Evolutionary conservation across 2,888 invertebrate genomes (phyloP), one percentile per base, ranked within the genome.

Genomic region (Plebejus anna): DNA sequence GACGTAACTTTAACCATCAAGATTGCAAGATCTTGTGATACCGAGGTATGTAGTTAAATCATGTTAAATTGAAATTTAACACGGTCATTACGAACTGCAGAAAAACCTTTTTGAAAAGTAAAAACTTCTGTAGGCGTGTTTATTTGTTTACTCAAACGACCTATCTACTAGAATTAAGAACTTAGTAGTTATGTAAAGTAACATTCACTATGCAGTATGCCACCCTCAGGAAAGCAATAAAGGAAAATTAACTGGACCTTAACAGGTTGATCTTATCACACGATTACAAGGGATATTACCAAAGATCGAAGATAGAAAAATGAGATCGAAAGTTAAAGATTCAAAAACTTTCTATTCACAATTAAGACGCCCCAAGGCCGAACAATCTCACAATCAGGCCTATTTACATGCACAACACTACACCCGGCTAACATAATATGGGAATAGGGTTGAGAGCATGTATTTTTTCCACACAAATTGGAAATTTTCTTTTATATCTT

Each of bases 301-400:
- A 47, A 72, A 72, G 72, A 72, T 72, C 47, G 28, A 72, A 72
- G 42, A 47, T 42, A 72, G n/a, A 42, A 47, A 71, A 16, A 47
- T 72, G 32, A 73, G 73, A 73, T 73, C 28, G 73, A 73, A 73
- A 73, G 73, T 73, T 13, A 32, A 73, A 73, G 73, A 73, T 55
- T 73, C 73, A 51, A 51, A 51, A 73, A 73, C 73, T 73, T 73
- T 73, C 73, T 55, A 73, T 28, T 16, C 55, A 7, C 73, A 73
- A 73, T 73, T 73, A 73, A 72, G 32, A 47, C 47, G 16, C 51
- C 73, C 22, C 73, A 73, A 32, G 51, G 51, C 73, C 73, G 73
- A 73, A 55, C 73, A 32, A 73, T 73, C 73, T 73, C 28, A 28
- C 28, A 73, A 73, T 73, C 73, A 55, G 16, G 72, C 32, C 73